phyloP scores from a whole-genome alignment of 2,888 invertebrate genomes.

The Andrena marginata region DNA sequence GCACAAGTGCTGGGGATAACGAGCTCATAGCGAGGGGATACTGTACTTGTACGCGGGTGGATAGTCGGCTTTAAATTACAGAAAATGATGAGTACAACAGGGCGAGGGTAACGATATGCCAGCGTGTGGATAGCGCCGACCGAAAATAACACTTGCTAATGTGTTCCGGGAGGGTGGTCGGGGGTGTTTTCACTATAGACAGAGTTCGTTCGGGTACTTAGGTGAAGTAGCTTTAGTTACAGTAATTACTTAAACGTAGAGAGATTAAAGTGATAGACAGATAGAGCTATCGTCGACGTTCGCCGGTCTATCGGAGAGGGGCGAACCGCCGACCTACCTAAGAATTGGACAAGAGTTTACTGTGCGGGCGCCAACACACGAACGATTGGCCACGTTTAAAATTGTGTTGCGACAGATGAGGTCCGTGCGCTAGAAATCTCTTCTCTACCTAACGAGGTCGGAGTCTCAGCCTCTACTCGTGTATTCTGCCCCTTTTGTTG shows the following conservation, averaged over 20 bases:
- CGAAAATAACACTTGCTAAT: conserved; percentile 26
- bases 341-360: conserved; percentile 85
- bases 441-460: conserved; percentile 50
- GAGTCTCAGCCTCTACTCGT: conserved; percentile 23
- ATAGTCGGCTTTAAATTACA: conserved; percentile 21
- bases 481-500: conserved; percentile 38
- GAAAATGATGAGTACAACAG: conserved; percentile 22
- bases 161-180: not conserved
- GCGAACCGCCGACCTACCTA: conserved; percentile 79
- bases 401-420: conserved; percentile 65
- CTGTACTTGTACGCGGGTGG: too few species aligned
- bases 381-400: conserved; percentile 81
- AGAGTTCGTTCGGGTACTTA: conserved; percentile 23
- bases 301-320: conserved; percentile 61
- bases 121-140: conserved; percentile 29
- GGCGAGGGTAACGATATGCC: conserved; percentile 27
- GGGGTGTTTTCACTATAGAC: conserved; percentile 8
- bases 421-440: conserved; percentile 65
- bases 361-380: conserved; percentile 84
- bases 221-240: conserved; percentile 53
- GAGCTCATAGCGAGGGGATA: too few species aligned
- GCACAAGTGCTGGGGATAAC: too few species aligned
- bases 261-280: conserved; percentile 77
- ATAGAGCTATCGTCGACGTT: conserved; percentile 76
- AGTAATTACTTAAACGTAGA: conserved; percentile 64